Percentiles rank a stretch among this genome's conserved stretches.
phyloP scores from a whole-genome alignment of 30 jellyfish, hydroid and myxozoan genomes.

The Turritopsis dohrnii region DNA sequence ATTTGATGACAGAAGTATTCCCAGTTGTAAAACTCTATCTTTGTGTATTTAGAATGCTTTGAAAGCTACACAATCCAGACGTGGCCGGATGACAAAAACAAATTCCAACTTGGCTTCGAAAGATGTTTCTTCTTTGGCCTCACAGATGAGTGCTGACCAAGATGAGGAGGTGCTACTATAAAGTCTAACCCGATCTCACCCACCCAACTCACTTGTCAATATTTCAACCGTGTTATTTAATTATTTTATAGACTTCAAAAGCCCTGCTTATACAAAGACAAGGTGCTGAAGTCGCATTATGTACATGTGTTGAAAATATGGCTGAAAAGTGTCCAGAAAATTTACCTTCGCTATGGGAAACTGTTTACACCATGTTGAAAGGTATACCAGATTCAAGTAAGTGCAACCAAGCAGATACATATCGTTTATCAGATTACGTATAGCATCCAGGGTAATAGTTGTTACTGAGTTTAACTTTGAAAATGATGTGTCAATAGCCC shows the following conservation, averaged over 20 bases:
- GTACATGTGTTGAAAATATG: conserved; percentile 43
- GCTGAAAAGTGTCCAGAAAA: conserved; percentile 41
- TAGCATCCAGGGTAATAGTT: too few species aligned
- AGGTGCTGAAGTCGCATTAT: conserved; percentile 73
- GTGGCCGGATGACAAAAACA: conserved; percentile 49
- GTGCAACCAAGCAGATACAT: too few species aligned
- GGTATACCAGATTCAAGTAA: background rate
- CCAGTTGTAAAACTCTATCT: too few species aligned
- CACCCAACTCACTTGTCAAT: background rate
- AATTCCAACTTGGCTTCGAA: conserved; percentile 54
- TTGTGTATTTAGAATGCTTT: conserved; percentile 55
- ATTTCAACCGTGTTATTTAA: background rate
- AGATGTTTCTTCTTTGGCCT: conserved; percentile 30
- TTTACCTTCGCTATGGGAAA: conserved; percentile 79
- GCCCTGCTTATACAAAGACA: conserved; percentile 49
- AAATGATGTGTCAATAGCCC: too few species aligned
- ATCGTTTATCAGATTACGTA: too few species aligned
- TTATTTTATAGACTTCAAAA: conserved; percentile 35
- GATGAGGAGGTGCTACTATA: conserved; percentile 66
- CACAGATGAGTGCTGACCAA: conserved; percentile 19
- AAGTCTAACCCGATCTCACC: background rate
- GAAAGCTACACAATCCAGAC: conserved; percentile 24
- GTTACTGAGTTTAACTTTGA: too few species aligned
- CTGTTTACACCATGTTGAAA: background rate
- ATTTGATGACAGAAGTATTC: too few species aligned